These are phyloP conservation scores for Meandrina meandrites DNA, from an alignment of 92 coral and sea anemone genomes.

Conservation along the genomic window DNA sequence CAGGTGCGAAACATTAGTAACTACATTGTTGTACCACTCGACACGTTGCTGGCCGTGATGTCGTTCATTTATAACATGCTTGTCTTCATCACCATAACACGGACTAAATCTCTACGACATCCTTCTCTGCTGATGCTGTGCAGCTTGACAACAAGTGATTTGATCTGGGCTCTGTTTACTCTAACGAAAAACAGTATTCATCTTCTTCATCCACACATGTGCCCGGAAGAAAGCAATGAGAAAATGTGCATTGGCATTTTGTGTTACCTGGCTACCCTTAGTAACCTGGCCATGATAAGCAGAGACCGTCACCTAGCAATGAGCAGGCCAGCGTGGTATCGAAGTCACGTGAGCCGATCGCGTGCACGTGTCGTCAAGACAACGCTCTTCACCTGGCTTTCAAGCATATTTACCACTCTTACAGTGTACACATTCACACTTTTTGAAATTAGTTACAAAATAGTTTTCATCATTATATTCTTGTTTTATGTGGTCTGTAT, in stretches of 20 bases:
- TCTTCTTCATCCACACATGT: not conserved
- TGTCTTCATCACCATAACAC: not conserved
- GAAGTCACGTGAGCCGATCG: not conserved
- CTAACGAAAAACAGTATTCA: not conserved
- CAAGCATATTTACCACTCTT: not conserved
- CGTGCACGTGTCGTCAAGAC: constrained; percentile 1
- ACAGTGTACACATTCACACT: not conserved
- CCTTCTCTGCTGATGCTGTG: constrained; percentile 2
- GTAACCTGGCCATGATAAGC: constrained; percentile 24
- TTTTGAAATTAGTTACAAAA: not conserved
- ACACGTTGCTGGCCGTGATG: not conserved
- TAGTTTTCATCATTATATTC: not conserved
- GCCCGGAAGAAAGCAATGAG: not conserved
- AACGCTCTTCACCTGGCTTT: not conserved
- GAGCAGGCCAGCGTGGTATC: constrained; percentile 25
- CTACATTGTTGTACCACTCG: not conserved
- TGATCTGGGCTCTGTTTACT: not conserved
- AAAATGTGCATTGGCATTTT: not conserved
- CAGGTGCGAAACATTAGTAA: not conserved
- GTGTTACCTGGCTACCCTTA: not conserved
- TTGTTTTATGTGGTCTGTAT: not conserved
- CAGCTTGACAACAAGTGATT: not conserved
- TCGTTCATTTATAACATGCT: not conserved
- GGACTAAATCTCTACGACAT: constrained; percentile 1
- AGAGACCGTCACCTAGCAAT: constrained; percentile 30